Evolutionary conservation across 2,113 vertebrate species (phyloP), one percentile per base, ranked within the genome.

Genomic region (Podocnemis expansa): DNA sequence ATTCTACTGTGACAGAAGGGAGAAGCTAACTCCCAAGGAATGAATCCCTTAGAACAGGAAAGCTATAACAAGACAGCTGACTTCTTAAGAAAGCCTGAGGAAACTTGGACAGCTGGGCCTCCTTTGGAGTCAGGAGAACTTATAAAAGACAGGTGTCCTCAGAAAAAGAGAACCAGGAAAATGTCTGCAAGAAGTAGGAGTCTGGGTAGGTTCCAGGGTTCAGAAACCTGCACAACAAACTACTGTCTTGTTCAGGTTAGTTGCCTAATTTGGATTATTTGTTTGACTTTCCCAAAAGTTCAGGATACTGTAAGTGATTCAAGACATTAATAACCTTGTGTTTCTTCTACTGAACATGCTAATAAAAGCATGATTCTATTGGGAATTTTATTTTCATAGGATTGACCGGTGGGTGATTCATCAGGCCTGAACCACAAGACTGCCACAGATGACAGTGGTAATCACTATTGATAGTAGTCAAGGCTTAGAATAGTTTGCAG

Each of bases 51-150:
- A 54, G 67, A n/a, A 2, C 22, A 86, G 21, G 76, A 58, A 81
- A 87, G 43, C 31, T 78, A 12, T 14, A 27, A 2, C 67, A 2
- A 55, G 45, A 87, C 88, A 87, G 90, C 91, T 60, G 31, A 95
- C 88, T 83, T 84, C 94, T 95, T 97, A 96, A 96, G 87, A n/a
- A 16, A 1, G 91, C 96, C 95, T 0, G 31, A n/a, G 95, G 96
- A 94, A 70, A 56, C 95, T 96, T 95, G 89, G 79, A 56, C 90
- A 94, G 83, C 93, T 58, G 89, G 56, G 76, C 79, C 67, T 87
- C 94, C 67, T 84, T 0, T 78, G 85, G 91, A 87, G 8, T 88
- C 51, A 89, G 34, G 63, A n/a, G 58, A 70, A 70, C n/a, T 70
- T 70, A n/a, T n/a, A 38, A 70, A 67, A 67, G 19, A 17, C n/a